Conservation (phyloP, 2,797 vertebrate genomes). For the Agapornis canus region DNA sequence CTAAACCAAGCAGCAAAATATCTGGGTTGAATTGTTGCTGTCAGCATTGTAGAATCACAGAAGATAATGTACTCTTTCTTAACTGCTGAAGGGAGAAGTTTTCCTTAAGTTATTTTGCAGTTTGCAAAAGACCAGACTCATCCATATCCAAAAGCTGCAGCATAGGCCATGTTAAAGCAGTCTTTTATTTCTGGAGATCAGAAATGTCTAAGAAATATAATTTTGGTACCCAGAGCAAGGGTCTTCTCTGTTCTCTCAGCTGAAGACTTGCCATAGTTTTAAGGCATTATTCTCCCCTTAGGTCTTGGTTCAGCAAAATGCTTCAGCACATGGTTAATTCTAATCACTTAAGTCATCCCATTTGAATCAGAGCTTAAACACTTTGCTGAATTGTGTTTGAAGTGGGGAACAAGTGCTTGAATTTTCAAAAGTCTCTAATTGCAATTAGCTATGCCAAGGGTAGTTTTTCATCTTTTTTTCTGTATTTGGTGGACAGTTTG, state of each 20-base stretch:
- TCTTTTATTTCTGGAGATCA: background rate
- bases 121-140: background rate
- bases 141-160: background rate
- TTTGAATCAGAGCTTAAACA: slow-evolving; percentile 53
- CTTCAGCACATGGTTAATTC: slow-evolving; percentile 11
- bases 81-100: background rate
- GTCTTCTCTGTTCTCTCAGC: background rate
- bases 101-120: background rate
- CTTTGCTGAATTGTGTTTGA: slow-evolving; percentile 52
- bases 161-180: background rate
- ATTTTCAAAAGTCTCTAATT: slow-evolving; percentile 62
- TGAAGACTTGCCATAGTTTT: background rate
- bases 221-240: background rate
- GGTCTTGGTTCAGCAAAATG: slow-evolving; percentile 4
- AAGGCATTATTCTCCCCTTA: background rate
- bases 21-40: background rate
- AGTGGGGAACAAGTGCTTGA: slow-evolving; percentile 14
- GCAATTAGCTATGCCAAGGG: slow-evolving; percentile 37
- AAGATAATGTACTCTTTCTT: background rate
- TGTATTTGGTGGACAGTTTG: slow-evolving; percentile 35
- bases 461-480: slow-evolving; percentile 50
- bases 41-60: background rate
- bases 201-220: background rate
- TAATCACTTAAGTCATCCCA: slow-evolving; percentile 25
- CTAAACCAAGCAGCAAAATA: background rate